These are phyloP conservation scores for Pilophorus perplexus DNA, from an alignment of 2,888 invertebrate species.

Conservation along the genomic window DNA sequence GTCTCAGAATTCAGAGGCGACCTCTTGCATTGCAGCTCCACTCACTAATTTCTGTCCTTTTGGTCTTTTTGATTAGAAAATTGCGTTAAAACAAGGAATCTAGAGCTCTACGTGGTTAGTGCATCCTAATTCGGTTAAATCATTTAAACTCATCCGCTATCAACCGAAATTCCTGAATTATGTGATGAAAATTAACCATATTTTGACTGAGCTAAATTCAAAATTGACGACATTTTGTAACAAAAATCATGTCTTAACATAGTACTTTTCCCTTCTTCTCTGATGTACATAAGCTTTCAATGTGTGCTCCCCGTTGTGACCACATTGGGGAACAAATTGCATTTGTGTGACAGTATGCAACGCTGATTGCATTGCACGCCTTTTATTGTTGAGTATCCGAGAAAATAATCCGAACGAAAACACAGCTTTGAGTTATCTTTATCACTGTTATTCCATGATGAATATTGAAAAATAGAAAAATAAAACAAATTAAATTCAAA, in stretches of 20 bases:
- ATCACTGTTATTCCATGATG: not conserved
- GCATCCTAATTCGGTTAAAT: too few relatives aligned
- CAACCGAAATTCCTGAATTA: too few relatives aligned
- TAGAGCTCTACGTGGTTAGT: too few relatives aligned
- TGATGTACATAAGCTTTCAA: constrained; percentile 31
- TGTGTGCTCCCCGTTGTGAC: constrained; percentile 14
- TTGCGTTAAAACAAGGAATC: too few relatives aligned
- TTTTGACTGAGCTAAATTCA: not conserved
- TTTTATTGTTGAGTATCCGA: constrained; percentile 22
- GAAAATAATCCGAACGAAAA: not conserved
- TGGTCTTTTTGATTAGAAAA: too few relatives aligned
- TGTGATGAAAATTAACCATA: not conserved
- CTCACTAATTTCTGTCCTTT: too few relatives aligned
- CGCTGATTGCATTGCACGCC: constrained; percentile 25
- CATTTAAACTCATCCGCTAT: too few relatives aligned
- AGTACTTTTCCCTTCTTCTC: constrained; percentile 37
- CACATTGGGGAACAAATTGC: constrained; percentile 9
- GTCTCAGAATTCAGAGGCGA: too few relatives aligned
- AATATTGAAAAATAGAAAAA: not conserved
- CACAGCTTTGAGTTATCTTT: not conserved
- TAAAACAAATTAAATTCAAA: not conserved
- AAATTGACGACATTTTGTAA: not conserved
- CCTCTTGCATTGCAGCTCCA: too few relatives aligned
- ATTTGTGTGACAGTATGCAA: constrained; percentile 35
- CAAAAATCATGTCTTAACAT: not conserved